phyloP scores from a whole-genome alignment of 2,797 vertebrate species.

The Sandelia bainsii region DNA sequence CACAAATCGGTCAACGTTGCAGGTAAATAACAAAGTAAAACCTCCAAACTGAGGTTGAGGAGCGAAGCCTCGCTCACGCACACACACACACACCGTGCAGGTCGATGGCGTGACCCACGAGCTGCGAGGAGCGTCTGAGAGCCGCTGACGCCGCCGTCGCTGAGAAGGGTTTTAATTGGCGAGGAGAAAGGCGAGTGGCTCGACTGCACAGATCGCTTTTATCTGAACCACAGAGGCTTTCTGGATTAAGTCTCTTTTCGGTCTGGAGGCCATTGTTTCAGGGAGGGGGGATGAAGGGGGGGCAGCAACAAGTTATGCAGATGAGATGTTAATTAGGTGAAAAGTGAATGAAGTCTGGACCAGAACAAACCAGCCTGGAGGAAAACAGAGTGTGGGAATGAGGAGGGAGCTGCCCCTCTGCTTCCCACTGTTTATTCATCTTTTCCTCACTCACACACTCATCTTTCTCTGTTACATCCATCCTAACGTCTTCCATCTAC shows the following conservation, averaged over 20 bases:
- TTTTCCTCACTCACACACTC: neutral
- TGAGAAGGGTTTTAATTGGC: constrained; percentile 83
- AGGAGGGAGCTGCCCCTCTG: constrained; percentile 67
- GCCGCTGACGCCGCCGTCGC: constrained; percentile 9
- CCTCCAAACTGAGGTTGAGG: constrained; percentile 28
- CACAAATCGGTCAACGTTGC: neutral
- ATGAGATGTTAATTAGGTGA: constrained; percentile 97
- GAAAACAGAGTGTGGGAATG: constrained; percentile 69
- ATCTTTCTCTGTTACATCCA: neutral
- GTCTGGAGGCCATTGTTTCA: constrained; percentile 91
- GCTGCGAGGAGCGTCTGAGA: constrained; percentile 23
- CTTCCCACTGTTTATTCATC: constrained; percentile 17
- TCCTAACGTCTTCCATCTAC: neutral
- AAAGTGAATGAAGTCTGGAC: constrained; percentile 95
- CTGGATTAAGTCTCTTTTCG: constrained; percentile 91
- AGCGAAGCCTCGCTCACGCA: constrained; percentile 14
- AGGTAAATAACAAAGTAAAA: constrained; percentile 29
- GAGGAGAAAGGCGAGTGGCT: constrained; percentile 78
- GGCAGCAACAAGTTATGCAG: constrained; percentile 96
- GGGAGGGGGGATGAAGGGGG: constrained; percentile 43
- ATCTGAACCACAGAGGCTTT: constrained; percentile 89
- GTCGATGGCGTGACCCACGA: constrained; percentile 5
- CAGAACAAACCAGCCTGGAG: constrained; percentile 91
- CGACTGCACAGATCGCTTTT: constrained; percentile 81
- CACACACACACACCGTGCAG: neutral